Evolutionary conservation across 2,113 vertebrate species (phyloP).

Genomic region (Tretioscincus oriximinensis): DNA sequence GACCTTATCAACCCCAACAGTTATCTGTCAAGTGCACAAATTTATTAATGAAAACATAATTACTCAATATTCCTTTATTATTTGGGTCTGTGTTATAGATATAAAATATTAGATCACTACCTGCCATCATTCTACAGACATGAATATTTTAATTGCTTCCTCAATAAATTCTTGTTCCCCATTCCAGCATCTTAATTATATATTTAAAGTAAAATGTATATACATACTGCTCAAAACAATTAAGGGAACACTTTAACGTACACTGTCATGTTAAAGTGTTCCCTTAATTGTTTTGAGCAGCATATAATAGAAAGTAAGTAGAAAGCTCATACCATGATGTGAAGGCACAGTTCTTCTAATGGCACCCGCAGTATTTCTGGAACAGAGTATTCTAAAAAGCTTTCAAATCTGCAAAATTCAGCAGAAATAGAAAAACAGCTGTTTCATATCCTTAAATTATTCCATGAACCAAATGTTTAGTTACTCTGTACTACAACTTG

Average conservation of each 20-base stretch:
- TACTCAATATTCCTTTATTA: background rate
- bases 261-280: too few species aligned
- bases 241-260: too few species aligned
- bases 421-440: background rate
- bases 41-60: background rate
- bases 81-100: background rate
- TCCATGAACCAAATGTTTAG: background rate
- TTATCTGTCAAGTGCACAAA: background rate
- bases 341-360: slow-evolving; percentile 95
- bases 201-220: background rate
- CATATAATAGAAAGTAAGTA: too few species aligned
- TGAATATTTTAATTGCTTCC: background rate
- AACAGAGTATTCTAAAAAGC: slow-evolving; percentile 93
- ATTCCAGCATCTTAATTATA: background rate
- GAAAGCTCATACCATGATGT: slow-evolving; percentile 87
- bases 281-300: too few species aligned
- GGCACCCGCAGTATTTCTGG: slow-evolving; percentile 96
- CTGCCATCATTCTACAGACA: background rate
- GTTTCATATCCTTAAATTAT: background rate
- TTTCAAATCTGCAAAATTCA: slow-evolving; percentile 80
- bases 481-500: too few species aligned
- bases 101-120: background rate
- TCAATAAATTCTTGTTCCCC: background rate
- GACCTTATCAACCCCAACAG: too few species aligned
- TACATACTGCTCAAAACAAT: too few species aligned